phyloP scores from a whole-genome alignment of 2,888 invertebrate species.

The Cecidostiba fungosa region DNA sequence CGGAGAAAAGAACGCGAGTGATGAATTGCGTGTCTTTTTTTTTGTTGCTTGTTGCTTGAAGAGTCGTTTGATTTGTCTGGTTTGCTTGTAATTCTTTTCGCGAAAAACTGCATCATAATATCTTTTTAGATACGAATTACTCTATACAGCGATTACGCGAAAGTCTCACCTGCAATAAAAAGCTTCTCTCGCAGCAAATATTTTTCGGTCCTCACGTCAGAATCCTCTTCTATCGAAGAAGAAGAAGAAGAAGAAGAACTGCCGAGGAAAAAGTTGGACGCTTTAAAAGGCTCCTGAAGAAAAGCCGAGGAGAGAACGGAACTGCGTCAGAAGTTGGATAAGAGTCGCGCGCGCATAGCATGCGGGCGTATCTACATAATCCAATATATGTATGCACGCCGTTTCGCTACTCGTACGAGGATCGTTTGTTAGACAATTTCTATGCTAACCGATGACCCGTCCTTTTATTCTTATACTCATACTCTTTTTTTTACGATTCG shows the following conservation, averaged over 20 bases:
- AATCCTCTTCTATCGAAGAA: too few species aligned
- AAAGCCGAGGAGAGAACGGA: constrained; percentile 3
- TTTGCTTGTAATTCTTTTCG: neutral
- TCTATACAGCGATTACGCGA: neutral
- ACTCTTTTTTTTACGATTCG: constrained; percentile 73
- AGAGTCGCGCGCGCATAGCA: constrained; percentile 30
- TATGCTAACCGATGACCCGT: constrained; percentile 58
- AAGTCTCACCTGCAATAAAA: neutral
- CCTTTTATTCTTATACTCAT: constrained; percentile 10
- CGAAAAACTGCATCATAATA: too few species aligned
- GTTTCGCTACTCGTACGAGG: constrained; percentile 37
- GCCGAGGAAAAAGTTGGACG: constrained; percentile 34
- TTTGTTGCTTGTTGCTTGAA: neutral
- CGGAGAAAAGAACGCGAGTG: constrained; percentile 5
- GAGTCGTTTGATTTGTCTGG: neutral
- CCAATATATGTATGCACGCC: constrained; percentile 59
- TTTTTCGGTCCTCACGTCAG: neutral
- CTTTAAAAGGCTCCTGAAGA: constrained; percentile 37
- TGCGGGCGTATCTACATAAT: constrained; percentile 59
- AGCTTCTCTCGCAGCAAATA: neutral
- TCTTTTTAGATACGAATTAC: too few species aligned
- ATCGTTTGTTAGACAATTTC: constrained; percentile 61
- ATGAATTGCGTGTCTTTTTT: neutral
- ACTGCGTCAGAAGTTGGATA: constrained; percentile 13
- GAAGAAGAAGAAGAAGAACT: neutral